Conservation (phyloP, 2,797 vertebrate species). For the Peromyscus attwateri region DNA sequence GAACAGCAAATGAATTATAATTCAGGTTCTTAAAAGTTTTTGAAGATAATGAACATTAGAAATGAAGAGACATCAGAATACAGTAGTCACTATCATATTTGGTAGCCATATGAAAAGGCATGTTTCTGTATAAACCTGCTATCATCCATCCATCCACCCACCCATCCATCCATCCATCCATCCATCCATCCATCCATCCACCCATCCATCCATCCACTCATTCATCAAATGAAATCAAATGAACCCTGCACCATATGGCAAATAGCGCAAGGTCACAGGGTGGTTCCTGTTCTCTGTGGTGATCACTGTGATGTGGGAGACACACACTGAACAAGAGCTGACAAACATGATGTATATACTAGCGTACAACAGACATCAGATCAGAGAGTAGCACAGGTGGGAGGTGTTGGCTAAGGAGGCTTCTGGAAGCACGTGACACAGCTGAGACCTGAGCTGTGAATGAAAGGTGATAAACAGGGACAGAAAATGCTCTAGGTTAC, state of each 20-base stretch:
- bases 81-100: not conserved
- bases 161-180: not conserved
- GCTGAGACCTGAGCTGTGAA: not conserved
- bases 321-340: not conserved
- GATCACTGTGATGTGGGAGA: not conserved
- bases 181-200: not conserved
- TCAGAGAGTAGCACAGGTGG: not conserved
- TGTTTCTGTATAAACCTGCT: not conserved
- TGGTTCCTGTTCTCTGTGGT: not conserved
- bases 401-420: not conserved
- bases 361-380: not conserved
- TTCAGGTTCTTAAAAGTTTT: constrained; percentile 79
- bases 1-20: constrained; percentile 23
- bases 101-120: not conserved
- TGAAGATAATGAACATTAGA: constrained; percentile 81
- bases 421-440: constrained; percentile 37
- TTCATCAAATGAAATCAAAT: not conserved
- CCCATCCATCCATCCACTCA: not conserved
- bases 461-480: not conserved
- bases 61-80: constrained; percentile 27
- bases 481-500: not conserved
- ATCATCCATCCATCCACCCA: not conserved
- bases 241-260: not conserved
- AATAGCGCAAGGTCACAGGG: not conserved
- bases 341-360: not conserved